Conservation (phyloP, 1,140 invertebrate genomes). For the Trichonephila inaurata region DNA sequence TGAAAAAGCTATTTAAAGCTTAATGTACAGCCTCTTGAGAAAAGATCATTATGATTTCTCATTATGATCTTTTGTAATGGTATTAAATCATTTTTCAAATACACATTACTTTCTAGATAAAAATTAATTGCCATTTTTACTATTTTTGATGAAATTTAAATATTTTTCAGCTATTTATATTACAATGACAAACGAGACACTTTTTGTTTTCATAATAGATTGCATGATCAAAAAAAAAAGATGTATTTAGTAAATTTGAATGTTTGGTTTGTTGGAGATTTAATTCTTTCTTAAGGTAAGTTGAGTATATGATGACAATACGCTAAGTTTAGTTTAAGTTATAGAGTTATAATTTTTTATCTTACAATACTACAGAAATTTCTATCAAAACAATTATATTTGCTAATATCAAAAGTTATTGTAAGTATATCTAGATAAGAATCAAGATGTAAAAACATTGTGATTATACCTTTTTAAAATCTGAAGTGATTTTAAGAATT, state of each 20-base stretch:
- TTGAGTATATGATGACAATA: neutral
- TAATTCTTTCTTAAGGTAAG: neutral
- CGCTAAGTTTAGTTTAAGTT: neutral
- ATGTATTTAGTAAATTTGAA: neutral
- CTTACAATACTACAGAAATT: neutral
- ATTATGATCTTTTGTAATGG: neutral
- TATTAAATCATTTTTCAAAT: neutral
- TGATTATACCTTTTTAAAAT: neutral
- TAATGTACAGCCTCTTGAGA: neutral
- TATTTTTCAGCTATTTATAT: neutral
- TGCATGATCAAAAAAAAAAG: neutral
- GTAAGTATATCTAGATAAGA: neutral
- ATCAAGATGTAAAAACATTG: neutral
- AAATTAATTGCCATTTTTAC: neutral
- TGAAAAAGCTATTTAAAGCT: neutral
- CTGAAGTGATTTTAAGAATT: neutral
- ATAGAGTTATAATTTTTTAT: neutral
- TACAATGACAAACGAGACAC: neutral
- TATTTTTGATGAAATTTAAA: neutral
- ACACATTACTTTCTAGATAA: neutral
- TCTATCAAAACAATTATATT: too few species aligned
- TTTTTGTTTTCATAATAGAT: neutral
- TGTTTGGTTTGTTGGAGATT: neutral
- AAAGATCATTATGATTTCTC: conserved; percentile 4
- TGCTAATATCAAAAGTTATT: neutral